Evolutionary conservation across 1,140 invertebrate genomes (phyloP), one percentile per base, ranked within the genome.

Genomic region (Arctopsyche grandis): DNA sequence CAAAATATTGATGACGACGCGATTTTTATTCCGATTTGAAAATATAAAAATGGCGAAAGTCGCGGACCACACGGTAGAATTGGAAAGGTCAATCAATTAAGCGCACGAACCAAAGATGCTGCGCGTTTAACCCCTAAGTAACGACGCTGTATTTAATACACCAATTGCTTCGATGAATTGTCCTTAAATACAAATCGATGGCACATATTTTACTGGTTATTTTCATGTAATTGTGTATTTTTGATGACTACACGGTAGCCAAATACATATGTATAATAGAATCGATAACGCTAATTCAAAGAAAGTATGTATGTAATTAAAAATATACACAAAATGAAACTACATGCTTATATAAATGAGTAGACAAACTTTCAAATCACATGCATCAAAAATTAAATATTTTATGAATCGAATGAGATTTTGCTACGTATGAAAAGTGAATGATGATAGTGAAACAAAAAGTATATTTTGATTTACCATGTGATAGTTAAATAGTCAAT

Each of bases 1-100:
- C 60, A 66, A 21, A 66, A 21, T 66, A 66, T 21, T 66, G 60
- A 66, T 66, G 60, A 26, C 60, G 60, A 52, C 60, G 60, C 10
- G 60, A 66, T 10, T 66, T 66, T 21, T 52, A 1, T 10, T 3
- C 48, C 48, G 16, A 52, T 52, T 16, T 5, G 48, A 52, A 14
- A 52, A 52, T 16, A 14, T 5, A 52, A 52, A 52, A 52, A 12
- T 52, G 48, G 48, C 48, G 48, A 52, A 52, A 52, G 48, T 52
- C 48, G 16, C 10, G 16, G 48, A 52, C 48, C 48, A 52, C 48
- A 52, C 48, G 48, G 48, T 52, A 12, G 10, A 12, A 52, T 52
- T 16, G 48, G 10, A 52, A 52, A 52, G 48, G 48, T 52, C 48
- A 52, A 52, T 14, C 48, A 52, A 52, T 52, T 52, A 52, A 52